A percentile compares a stretch with the other conserved stretches of the same genome.
phyloP scores from a whole-genome alignment of 2,797 vertebrate genomes.

The Gymnopithys bicolor region DNA sequence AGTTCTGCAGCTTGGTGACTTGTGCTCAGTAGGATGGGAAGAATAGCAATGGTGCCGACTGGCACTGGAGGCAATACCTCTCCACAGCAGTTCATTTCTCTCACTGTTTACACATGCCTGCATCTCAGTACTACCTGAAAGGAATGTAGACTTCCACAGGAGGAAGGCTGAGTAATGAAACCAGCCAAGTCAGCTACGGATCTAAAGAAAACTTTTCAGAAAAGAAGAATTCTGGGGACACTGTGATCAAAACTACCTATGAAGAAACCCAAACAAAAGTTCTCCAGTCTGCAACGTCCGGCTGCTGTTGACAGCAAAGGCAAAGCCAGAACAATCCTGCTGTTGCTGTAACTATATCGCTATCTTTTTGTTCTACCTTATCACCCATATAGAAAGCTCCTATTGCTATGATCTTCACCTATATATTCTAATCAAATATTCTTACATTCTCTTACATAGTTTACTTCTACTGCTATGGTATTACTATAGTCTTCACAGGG shows the following conservation, averaged over 20 bases:
- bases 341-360: neutral
- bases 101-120: neutral
- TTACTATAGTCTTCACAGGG: neutral
- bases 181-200: neutral
- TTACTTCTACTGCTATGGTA: neutral
- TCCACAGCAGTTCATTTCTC: neutral
- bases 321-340: neutral
- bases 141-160: neutral
- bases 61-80: neutral
- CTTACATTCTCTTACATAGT: neutral
- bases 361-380: neutral
- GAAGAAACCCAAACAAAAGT: neutral
- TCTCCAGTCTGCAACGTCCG: neutral
- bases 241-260: neutral
- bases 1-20: neutral
- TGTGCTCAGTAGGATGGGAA: neutral
- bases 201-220: neutral
- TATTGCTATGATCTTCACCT: neutral
- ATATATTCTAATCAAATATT: conserved; percentile 30
- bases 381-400: neutral
- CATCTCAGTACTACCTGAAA: neutral
- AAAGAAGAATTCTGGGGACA: neutral
- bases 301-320: neutral
- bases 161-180: neutral
- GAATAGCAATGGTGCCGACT: neutral